Evolutionary conservation across 30 jellyfish, hydroid and myxozoan genomes (phyloP), one percentile per base, ranked within the genome.

Genomic region (Phacellophora camtschatica): DNA sequence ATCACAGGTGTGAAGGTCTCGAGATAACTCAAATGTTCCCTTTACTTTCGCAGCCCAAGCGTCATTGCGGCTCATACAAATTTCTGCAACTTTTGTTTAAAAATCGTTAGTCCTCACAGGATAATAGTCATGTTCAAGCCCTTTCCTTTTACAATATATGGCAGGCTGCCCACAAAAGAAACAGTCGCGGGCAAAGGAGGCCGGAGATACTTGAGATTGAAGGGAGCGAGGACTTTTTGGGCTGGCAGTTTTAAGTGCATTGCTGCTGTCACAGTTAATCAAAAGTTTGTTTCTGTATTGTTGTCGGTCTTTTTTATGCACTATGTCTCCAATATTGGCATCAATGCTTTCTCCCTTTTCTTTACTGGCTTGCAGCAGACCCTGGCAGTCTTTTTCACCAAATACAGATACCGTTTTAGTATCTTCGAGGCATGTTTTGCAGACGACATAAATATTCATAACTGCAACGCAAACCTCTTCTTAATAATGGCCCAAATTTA

Each of bases 1-100:
- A 63, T 71, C 90, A 41, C 78, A 51, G 42, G 95, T 89, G 33
- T 53, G 88, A 39, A 83, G 64, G 66, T 57, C 85, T 34, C 29
- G 68, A 20, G 71, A 30, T 27, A 19, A 57, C 77, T 22, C 71
- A 82, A 84, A 31, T 58, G 79, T 62, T 41, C 72, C 85, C 30
- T 74, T 61, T 6, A 84, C 85, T 37, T 45, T 41, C 56, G 29
- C 61, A 10, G 90, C 85, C 85, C 91, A 84, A 65, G 34, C 85
- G 58, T 61, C 91, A 27, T 42, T 45, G 63, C 96, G 74, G 79
- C 68, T 74, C 42, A 37, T 2, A 65, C 96, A 84, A 10, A 54
- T 53, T 57, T 83, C 82, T 56, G 62, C 64, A 27, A 83, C 33
- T 23, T 54, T 59, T 35, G 28, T 18, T 43, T 71, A 73, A 41